Base-by-base conservation (phyloP, 2,888 invertebrate species). In the Oscheius sp. region DNA sequence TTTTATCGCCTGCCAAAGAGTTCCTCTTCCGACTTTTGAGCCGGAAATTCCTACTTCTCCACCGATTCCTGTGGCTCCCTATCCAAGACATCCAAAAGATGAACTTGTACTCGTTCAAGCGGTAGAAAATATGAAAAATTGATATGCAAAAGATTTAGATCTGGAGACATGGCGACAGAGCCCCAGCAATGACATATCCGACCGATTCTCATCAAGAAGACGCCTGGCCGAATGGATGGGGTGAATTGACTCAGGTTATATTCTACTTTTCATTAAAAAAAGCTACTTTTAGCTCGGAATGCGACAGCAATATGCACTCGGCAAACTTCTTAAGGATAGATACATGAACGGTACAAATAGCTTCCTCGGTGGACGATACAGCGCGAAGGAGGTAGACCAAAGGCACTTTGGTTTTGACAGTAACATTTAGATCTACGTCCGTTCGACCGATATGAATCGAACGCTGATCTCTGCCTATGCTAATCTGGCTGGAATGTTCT, bases 151-250 rank as follows among this genome's bases (percentile, higher is more conserved):
- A 44, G 24, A 88, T 87, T 84, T 87, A 93, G 92, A 85, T 94
- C 33, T 95, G 89, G 87, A 90, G 95, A 67, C 95, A 95, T 88
- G 95, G 95, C 14, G 94, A 94, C 86, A 89, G 95, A 73, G 93
- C 93, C 47, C 93, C 94, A 0, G 88, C 92, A 1, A 88, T 90
- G n/a, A 90, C 91, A 0, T 95, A 93, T 86, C 92, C 93, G 0
- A 92, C 89, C 20, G 94, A 95, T 88, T 93, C 93, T 0, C 92
- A 92, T 87, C 90, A 92, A 82, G 89, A 89, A 74, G 90, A 91
- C 1, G 88, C 89, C 47, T 95, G 94, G 94, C 92, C 93, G 0
- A 91, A 91, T 9, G 92, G 91, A 74, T 94, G 91, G 88, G 94
- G 94, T 0, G 92, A 95, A 86, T 88, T 95, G 14, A 94, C 94